Evolutionary conservation across 2,797 vertebrate genomes (phyloP).

Genomic region (Chaetophractus vellerosus): DNA sequence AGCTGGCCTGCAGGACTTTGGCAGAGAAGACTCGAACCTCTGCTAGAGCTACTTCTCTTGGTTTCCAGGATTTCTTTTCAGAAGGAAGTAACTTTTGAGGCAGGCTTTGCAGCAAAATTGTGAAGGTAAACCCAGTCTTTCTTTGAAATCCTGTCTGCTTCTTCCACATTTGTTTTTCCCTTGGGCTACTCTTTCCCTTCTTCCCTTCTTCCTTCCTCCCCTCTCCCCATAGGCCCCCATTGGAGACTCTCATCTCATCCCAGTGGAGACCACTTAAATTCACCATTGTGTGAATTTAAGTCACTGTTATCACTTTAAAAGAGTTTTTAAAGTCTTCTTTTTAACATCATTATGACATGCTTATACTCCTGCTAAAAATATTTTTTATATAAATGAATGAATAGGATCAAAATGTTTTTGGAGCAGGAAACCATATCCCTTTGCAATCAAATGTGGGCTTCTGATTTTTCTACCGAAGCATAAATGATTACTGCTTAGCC

Average conservation of each 20-base stretch:
- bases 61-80: not conserved
- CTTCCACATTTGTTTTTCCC: not conserved
- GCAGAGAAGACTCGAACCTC: not conserved
- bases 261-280: not conserved
- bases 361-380: slow-evolving; percentile 23
- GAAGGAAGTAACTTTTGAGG: slow-evolving; percentile 40
- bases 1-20: not conserved
- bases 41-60: not conserved
- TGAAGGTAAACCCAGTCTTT: not conserved
- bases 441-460: slow-evolving; percentile 29
- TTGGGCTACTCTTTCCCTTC: not conserved
- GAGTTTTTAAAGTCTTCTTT: not conserved
- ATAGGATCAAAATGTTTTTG: not conserved
- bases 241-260: not conserved
- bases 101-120: slow-evolving; percentile 6
- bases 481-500: not conserved
- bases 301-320: not conserved
- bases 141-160: not conserved
- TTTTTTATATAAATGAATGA: not conserved
- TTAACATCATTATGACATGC: not conserved
- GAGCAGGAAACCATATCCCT: not conserved
- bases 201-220: not conserved
- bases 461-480: not conserved
- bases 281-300: not conserved
- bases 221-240: not conserved